Base-by-base conservation (phyloP, 2,113 vertebrate species). In the Condylura cristata region DNA sequence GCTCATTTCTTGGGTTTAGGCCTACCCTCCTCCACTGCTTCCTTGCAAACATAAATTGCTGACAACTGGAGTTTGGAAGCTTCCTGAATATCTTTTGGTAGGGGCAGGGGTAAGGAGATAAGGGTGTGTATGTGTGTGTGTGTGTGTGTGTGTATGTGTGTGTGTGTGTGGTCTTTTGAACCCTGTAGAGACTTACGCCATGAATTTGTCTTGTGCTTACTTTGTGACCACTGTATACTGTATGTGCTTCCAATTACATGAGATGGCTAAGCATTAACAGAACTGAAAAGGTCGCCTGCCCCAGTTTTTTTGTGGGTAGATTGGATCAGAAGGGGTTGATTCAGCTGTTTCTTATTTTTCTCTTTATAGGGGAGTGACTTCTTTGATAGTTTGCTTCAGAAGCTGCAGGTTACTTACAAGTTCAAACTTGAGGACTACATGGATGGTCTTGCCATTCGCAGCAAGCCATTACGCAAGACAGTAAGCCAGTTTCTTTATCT, bases 371-470 rank as follows among this genome's bases (percentile, higher is more conserved):
- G 99, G 63, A 98, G 99, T 18, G 83, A 98, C 32, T 99, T 99
- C 97, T 99, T 99, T 96, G 99, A 99, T 32, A 93, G 98, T 34
- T 98, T 99, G 28, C 99, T 99, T 91, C 99, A 99, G 98, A 99
- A 99, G 97, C 98, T 99, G 84, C 99, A 99, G 97, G 97, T 99
- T 18, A 99, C 99, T 6, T 99, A 99, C 97, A 99, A 99, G 97
- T 99, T 99, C 96, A 99, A 99, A 74, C 97, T 99, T 8, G 99
- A 99, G 86, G 99, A 99, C 93, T 99, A 99, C 86, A 99, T 99
- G 99, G 99, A 99, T 0, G 99, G 99, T 68, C 99, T 99, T 98
- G 99, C 99, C 34, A 99, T 99, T 97, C 99, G 99, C 90, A 98
- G 99, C 78, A 99, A 99, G 66, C 99, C 99, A 11, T 98, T 99